Conservation (phyloP, 2,797 vertebrate genomes). For the Myotis vivesi region DNA sequence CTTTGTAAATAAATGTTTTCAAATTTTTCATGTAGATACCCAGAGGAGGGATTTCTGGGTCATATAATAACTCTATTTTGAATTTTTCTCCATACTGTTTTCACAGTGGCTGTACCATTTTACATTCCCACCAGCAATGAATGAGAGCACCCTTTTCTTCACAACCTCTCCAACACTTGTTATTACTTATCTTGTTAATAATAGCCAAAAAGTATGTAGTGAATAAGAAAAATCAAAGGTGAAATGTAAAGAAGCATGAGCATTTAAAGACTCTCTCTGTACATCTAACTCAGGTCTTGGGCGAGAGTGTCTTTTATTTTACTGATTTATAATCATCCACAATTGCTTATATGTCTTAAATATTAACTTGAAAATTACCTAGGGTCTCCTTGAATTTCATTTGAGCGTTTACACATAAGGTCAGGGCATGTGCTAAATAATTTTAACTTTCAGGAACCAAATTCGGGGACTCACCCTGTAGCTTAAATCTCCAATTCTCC, state of each 20-base stretch:
- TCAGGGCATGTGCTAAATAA: background rate
- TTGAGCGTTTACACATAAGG: too few species aligned
- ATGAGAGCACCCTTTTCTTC: background rate
- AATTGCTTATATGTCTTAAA: background rate
- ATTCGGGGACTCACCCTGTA: background rate
- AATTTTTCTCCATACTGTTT: too few species aligned
- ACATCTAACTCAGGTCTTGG: background rate
- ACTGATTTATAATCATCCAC: background rate
- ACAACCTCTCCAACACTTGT: background rate
- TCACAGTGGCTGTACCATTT: too few species aligned
- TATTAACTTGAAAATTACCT: background rate
- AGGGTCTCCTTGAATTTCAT: background rate
- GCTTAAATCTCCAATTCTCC: background rate
- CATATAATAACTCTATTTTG: too few species aligned
- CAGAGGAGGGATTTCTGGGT: too few species aligned
- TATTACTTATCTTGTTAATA: too few species aligned
- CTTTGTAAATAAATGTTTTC: too few species aligned
- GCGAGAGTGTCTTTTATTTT: background rate
- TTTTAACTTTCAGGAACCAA: background rate
- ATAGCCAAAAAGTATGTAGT: background rate
- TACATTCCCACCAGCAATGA: background rate
- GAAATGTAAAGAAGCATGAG: background rate
- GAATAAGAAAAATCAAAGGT: background rate
- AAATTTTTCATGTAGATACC: too few species aligned
- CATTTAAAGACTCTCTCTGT: background rate